A percentile compares a stretch with the other conserved stretches of the same genome.
Conservation (phyloP, 2,888 invertebrate species). For the Penaeus monodon region DNA sequence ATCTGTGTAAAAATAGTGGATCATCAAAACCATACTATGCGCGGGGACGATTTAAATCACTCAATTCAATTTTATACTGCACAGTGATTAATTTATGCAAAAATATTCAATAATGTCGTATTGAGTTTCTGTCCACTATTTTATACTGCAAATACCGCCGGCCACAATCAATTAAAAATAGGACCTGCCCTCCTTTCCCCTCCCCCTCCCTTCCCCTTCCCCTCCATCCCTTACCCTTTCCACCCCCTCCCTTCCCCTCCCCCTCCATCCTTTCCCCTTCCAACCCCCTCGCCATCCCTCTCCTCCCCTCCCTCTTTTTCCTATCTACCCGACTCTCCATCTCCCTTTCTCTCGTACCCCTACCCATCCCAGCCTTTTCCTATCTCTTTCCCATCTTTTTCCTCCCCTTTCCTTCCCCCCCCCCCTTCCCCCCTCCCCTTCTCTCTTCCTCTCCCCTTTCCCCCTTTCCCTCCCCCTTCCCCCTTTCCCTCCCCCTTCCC, state of each 20-base stretch:
- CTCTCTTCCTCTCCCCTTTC: background rate
- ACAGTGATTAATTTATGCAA: constrained; percentile 17
- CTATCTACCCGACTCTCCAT: background rate
- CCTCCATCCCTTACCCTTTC: background rate
- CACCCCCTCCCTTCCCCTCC: background rate
- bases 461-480: background rate
- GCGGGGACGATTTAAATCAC: constrained; percentile 6
- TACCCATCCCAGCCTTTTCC: background rate
- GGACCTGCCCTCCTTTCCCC: background rate
- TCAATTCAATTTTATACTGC: constrained; percentile 12
- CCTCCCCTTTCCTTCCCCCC: background rate
- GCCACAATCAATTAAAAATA: background rate
- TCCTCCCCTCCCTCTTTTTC: background rate
- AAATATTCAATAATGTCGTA: constrained; percentile 15
- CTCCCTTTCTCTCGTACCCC: background rate
- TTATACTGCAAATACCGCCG: background rate
- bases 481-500: background rate
- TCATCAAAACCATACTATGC: background rate
- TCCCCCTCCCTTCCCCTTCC: constrained; percentile 12
- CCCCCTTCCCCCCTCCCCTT: background rate
- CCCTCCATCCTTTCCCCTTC: background rate
- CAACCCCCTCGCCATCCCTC: background rate
- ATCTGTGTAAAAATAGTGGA: background rate
- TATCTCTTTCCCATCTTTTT: background rate
- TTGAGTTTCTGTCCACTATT: background rate